Evolutionary conservation across 2,797 vertebrate species (phyloP).

Genomic region (Catostomus latipinnis): DNA sequence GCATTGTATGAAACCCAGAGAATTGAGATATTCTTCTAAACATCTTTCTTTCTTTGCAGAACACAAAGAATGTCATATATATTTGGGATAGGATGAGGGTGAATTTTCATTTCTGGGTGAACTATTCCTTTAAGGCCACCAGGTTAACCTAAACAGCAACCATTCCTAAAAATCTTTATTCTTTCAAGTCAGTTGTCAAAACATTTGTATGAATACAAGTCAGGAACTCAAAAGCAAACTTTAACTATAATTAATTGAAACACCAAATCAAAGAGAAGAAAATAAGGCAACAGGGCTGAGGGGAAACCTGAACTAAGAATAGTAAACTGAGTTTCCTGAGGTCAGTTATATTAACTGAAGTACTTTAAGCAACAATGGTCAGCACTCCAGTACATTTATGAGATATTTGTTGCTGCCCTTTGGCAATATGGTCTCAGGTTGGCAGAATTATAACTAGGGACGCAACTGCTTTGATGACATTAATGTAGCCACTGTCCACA

Average conservation of each 20-base stretch:
- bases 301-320: too few relatives aligned
- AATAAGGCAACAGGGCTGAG: too few relatives aligned
- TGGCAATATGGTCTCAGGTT: not conserved
- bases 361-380: constrained; percentile 10
- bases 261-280: not conserved
- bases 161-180: not conserved
- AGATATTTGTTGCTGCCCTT: not conserved
- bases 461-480: not conserved
- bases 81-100: too few relatives aligned
- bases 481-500: not conserved
- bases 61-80: too few relatives aligned
- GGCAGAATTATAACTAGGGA: not conserved
- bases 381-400: not conserved
- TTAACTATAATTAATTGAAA: not conserved
- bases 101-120: too few relatives aligned
- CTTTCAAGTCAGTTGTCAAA: not conserved
- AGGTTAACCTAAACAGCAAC: not conserved
- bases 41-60: too few relatives aligned
- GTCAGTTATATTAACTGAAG: not conserved
- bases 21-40: too few relatives aligned
- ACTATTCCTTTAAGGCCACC: too few relatives aligned
- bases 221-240: not conserved
- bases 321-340: not conserved
- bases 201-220: not conserved
- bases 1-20: too few relatives aligned